These are phyloP conservation scores for Bugulina stolonifera DNA, from an alignment of 2,888 invertebrate species.

Conservation along the genomic window DNA sequence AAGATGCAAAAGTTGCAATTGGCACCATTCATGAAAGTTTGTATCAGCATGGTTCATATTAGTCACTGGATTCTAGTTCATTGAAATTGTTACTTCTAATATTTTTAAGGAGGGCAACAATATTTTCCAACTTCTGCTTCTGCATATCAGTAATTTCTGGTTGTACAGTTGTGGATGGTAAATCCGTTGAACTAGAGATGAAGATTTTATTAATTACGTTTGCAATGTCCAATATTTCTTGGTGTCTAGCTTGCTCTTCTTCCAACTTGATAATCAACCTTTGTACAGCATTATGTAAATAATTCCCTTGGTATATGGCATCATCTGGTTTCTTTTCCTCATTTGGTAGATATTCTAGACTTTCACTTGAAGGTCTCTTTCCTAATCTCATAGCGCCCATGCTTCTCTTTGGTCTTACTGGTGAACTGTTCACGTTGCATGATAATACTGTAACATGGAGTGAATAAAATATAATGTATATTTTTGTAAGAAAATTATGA, in stretches of 20 bases:
- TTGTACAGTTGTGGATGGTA: not conserved
- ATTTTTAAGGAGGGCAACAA: not conserved
- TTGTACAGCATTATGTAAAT: not conserved
- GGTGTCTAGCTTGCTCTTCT: not conserved
- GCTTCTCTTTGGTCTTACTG: not conserved
- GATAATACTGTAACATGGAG: not conserved
- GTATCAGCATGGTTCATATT: too few relatives aligned
- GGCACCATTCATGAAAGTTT: not conserved
- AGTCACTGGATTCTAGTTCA: not conserved
- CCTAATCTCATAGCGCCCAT: slow-evolving; percentile 1
- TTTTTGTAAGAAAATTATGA: too few relatives aligned
- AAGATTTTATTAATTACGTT: not conserved
- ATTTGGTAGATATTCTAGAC: not conserved
- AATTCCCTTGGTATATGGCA: not conserved
- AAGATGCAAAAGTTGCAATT: not conserved
- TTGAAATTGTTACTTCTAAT: not conserved
- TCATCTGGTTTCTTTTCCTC: not conserved
- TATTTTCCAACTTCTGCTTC: not conserved
- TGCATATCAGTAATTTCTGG: not conserved
- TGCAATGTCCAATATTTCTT: not conserved
- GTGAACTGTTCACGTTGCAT: not conserved
- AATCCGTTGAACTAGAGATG: too few relatives aligned
- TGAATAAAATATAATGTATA: too few relatives aligned
- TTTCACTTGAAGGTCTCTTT: not conserved
- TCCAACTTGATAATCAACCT: not conserved